These are phyloP conservation scores for Erpetoichthys calabaricus DNA, from an alignment of 2,797 vertebrate species.

Conservation along the genomic window DNA sequence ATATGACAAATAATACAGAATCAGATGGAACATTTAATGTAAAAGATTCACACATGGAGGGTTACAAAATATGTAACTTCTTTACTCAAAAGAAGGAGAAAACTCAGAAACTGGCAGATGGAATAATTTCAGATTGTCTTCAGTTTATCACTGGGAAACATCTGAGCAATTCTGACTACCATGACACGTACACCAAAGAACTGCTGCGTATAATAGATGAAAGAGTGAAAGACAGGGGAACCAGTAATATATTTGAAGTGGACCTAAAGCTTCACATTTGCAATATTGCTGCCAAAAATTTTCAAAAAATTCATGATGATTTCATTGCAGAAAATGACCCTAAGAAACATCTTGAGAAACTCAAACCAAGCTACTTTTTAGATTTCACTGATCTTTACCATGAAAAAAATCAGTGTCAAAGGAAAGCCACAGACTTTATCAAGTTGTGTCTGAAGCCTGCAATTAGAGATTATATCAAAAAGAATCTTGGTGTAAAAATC, in stretches of 20 bases:
- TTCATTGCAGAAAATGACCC: conserved; percentile 15
- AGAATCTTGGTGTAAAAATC: conserved; percentile 31
- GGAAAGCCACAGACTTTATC: conserved; percentile 28
- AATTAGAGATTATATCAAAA: conserved; percentile 22
- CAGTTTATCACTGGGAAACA: not conserved
- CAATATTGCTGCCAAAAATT: conserved; percentile 21
- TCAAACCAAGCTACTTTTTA: conserved; percentile 20
- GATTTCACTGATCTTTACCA: conserved; percentile 30
- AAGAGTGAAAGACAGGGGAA: not conserved
- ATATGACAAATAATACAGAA: rapidly evolving
- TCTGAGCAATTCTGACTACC: conserved; percentile 14
- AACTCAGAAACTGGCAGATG: conserved; percentile 7
- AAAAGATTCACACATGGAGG: rapidly evolving
- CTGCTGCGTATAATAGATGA: conserved; percentile 19
- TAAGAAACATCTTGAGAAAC: conserved; percentile 9
- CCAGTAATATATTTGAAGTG: conserved; percentile 18
- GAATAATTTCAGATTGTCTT: not conserved
- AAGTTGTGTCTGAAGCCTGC: conserved; percentile 31
- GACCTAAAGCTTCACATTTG: conserved; percentile 32
- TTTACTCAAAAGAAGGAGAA: not conserved
- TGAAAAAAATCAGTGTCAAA: conserved; percentile 23
- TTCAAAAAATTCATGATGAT: conserved; percentile 21
- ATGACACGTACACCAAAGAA: conserved; percentile 14
- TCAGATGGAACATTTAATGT: not conserved
- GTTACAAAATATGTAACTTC: rapidly evolving